Evolutionary conservation across 2,113 vertebrate species (phyloP), one percentile per base, ranked within the genome.

Genomic region (Lepus europaeus): DNA sequence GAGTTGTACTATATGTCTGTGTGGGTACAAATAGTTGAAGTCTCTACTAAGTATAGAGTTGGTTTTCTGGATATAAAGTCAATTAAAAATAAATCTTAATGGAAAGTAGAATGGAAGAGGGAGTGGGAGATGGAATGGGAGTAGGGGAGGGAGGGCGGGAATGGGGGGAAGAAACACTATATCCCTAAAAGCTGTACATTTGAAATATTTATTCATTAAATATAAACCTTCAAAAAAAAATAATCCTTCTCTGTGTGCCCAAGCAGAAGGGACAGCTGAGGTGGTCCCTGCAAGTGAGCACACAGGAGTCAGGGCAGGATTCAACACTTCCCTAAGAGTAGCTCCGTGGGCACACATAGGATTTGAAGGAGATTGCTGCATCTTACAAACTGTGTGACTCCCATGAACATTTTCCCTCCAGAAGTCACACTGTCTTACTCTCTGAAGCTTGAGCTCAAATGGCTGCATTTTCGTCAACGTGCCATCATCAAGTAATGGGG

Each of bases 401-500:
- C 31, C 31, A 61, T 63, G 77, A 89, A 87, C 33, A 2, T 82
- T 87, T 92, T 90, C 77, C 45, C 36, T 31, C 33, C 56, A 10
- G 36, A 89, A 93, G 73, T 68, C 64, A 68, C 78, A 86, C 94
- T 90, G 82, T 88, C 82, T 90, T 72, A 95, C 49, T 85, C 7
- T 86, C 49, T 92, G 85, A 88, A 84, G 91, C 81, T 92, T 78
- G 73, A 87, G 73, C 59, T 84, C n/a, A 31, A 83, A 79, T 76
- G 29, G 73, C 69, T 80, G 23, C 80, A 68, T 97, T 81, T 90
- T 87, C 73, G 85, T 45, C 92, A 80, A 63, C 66, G 59, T 74
- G 78, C 79, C 78, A 74, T 96, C 51, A 9, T 9, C 78, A 82
- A 93, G 69, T 95, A 96, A 92, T 90, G 72, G 90, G 56, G 83